These are phyloP conservation scores for Pseudomyrmex gracilis DNA, from an alignment of 1,140 invertebrate species.

Conservation along the genomic window DNA sequence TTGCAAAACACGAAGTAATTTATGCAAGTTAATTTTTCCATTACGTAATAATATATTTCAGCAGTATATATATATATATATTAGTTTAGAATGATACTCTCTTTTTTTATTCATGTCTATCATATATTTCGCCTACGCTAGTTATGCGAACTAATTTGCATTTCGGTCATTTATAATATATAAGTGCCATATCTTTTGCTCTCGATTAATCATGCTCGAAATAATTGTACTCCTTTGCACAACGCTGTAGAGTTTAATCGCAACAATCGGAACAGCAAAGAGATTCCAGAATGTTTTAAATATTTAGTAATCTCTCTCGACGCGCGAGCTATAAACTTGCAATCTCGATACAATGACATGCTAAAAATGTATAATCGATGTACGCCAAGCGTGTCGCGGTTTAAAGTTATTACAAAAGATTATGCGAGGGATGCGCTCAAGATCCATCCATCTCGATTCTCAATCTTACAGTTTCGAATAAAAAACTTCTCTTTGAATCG, in stretches of 20 bases:
- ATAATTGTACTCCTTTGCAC: background rate
- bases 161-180: conserved; percentile 40
- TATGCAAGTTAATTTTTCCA: conserved; percentile 47
- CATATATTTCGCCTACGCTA: conserved; percentile 28
- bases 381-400: conserved; percentile 15
- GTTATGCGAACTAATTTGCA: conserved; percentile 48
- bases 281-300: conserved; percentile 23
- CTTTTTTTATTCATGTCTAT: conserved; percentile 38
- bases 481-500: too few species aligned
- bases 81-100: conserved; percentile 55
- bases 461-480: background rate
- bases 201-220: conserved; percentile 33
- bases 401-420: conserved; percentile 52
- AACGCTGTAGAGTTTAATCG: conserved; percentile 17
- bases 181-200: conserved; percentile 5
- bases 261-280: conserved; percentile 36
- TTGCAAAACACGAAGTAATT: conserved; percentile 51
- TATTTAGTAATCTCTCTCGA: conserved; percentile 38
- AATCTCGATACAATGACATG: conserved; percentile 23
- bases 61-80: conserved; percentile 32
- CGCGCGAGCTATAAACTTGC: conserved; percentile 27
- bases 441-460: background rate
- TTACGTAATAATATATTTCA: conserved; percentile 48
- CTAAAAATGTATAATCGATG: conserved; percentile 49
- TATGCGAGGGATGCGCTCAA: conserved; percentile 33